Evolutionary conservation across 2,797 vertebrate genomes (phyloP).

Genomic region (Gymnoscopelus microlampas): DNA sequence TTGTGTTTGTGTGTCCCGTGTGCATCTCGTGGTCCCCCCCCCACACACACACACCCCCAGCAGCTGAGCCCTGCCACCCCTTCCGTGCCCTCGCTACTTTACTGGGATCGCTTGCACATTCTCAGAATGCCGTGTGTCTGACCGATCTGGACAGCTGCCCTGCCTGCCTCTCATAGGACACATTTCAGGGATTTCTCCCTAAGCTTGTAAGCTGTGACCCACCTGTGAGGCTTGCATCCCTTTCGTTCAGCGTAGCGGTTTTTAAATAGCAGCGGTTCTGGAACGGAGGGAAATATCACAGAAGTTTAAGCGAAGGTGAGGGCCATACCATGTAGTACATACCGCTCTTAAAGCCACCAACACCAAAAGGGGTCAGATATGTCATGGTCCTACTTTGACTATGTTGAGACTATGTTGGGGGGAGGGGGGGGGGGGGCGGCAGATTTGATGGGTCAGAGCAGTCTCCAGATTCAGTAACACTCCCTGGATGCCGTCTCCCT

Average conservation of each 20-base stretch:
- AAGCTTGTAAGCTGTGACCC: slow-evolving; percentile 66
- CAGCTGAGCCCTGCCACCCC: slow-evolving; percentile 64
- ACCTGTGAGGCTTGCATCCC: slow-evolving; percentile 63
- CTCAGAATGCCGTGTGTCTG: slow-evolving; percentile 67
- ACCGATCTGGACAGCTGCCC: slow-evolving; percentile 82
- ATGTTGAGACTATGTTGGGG: background rate
- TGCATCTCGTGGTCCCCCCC: background rate
- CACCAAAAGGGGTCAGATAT: slow-evolving; percentile 36
- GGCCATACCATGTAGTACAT: slow-evolving; percentile 25
- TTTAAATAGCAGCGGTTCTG: slow-evolving; percentile 73
- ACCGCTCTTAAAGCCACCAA: slow-evolving; percentile 21
- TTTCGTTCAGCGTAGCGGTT: slow-evolving; percentile 32
- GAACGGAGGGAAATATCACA: slow-evolving; percentile 9
- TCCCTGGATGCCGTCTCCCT: background rate
- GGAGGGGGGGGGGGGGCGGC: background rate
- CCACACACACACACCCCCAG: slow-evolving; percentile 24
- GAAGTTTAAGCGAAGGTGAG: slow-evolving; percentile 26
- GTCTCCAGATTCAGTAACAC: slow-evolving; percentile 7
- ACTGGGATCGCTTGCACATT: slow-evolving; percentile 77
- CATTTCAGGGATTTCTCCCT: slow-evolving; percentile 70
- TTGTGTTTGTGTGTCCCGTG: background rate
- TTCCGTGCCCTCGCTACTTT: slow-evolving; percentile 50
- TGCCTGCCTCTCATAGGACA: slow-evolving; percentile 50
- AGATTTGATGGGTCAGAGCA: slow-evolving; percentile 3
- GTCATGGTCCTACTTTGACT: slow-evolving; percentile 1